Conservation (phyloP, 2,113 vertebrate species). For the Colistium nudipinnis region DNA sequence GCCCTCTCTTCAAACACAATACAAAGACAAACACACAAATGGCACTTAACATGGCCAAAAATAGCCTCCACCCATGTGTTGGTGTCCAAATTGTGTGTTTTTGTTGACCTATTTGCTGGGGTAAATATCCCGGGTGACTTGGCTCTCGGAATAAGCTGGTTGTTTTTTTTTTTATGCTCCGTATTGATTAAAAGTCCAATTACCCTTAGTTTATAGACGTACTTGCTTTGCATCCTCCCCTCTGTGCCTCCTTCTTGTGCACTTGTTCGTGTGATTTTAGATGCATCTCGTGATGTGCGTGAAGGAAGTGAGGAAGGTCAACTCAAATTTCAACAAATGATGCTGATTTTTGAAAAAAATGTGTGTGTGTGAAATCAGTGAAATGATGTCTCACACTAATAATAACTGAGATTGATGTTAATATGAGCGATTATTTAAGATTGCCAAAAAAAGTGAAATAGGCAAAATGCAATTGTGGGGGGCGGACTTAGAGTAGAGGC, state of each 20-base stretch:
- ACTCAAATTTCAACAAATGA: no score
- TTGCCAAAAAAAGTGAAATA: background rate
- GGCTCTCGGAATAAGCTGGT: slow-evolving; percentile 54
- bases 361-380: no score
- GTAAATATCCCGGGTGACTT: slow-evolving; percentile 65
- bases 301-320: no score
- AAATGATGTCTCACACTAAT: no score
- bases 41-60: slow-evolving; percentile 49
- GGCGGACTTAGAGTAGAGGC: slow-evolving; percentile 19
- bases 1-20: slow-evolving; percentile 19
- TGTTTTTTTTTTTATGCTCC: slow-evolving; percentile 69
- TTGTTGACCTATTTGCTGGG: slow-evolving; percentile 34
- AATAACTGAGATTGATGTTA: no score
- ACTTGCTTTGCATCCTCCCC: slow-evolving; percentile 21
- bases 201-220: slow-evolving; percentile 66
- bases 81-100: slow-evolving; percentile 13
- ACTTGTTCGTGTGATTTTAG: slow-evolving; percentile 10
- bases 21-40: slow-evolving; percentile 47
- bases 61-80: slow-evolving; percentile 21
- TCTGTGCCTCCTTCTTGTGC: background rate
- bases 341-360: no score
- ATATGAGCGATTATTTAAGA: background rate
- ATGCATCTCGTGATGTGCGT: background rate
- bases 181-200: slow-evolving; percentile 76
- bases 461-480: slow-evolving; percentile 9